Evolutionary conservation across 2,797 vertebrate genomes (phyloP).

Genomic region (Eremophila alpestris): DNA sequence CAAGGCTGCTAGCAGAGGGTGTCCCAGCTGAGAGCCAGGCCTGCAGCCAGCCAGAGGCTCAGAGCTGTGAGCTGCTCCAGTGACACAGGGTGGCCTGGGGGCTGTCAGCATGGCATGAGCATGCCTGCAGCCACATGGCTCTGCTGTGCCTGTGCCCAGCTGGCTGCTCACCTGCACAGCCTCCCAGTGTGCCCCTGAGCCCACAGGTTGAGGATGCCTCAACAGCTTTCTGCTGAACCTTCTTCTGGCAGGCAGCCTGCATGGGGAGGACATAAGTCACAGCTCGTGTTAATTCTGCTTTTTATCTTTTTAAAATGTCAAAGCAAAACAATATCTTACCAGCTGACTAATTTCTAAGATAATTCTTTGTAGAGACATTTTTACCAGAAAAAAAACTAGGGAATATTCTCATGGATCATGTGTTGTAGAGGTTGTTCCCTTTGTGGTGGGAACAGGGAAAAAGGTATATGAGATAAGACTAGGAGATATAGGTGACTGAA

Average conservation of each 20-base stretch:
- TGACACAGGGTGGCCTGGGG: rapidly evolving
- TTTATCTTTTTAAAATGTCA: not conserved
- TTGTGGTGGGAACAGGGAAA: not conserved
- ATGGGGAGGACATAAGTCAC: not conserved
- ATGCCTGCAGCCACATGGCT: not conserved
- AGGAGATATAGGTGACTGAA: not conserved
- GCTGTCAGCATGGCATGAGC: not conserved
- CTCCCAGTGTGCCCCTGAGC: not conserved
- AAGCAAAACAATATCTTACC: not conserved
- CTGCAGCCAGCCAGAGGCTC: not conserved
- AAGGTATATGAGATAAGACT: not conserved
- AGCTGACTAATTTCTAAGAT: not conserved
- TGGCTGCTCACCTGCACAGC: rapidly evolving
- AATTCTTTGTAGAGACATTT: not conserved
- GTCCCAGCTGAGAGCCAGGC: not conserved
- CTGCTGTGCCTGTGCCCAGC: not conserved
- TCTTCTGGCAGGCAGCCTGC: not conserved
- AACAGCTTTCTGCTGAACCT: not conserved
- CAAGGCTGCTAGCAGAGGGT: not conserved
- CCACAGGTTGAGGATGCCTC: rapidly evolving
- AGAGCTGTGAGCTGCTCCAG: not conserved
- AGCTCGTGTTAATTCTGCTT: not conserved
- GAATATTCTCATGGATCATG: not conserved
- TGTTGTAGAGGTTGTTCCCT: not conserved
- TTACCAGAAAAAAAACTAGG: not conserved